Evolutionary conservation across 2,888 invertebrate species (phyloP).

Genomic region (Drosophila crucigera): DNA sequence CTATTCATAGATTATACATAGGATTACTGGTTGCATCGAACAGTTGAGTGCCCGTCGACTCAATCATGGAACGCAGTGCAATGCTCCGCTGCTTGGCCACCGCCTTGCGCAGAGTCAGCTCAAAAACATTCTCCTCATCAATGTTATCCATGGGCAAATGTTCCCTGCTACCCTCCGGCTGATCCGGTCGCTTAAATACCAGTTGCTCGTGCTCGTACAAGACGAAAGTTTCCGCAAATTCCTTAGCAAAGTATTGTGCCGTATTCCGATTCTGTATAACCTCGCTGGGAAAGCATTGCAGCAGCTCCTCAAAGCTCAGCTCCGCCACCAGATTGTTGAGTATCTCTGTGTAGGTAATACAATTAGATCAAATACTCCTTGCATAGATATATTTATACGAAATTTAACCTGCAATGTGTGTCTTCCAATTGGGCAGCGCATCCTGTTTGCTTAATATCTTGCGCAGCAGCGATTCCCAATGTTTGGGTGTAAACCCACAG

Average conservation of each 20-base stretch:
- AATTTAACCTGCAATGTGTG: constrained; percentile 76
- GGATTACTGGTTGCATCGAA: constrained; percentile 85
- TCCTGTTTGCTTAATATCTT: constrained; percentile 83
- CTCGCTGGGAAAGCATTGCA: constrained; percentile 84
- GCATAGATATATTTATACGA: neutral
- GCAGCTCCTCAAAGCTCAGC: constrained; percentile 83
- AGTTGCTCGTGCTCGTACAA: constrained; percentile 72
- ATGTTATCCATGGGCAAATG: constrained; percentile 84
- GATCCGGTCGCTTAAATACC: constrained; percentile 60
- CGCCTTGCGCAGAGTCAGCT: constrained; percentile 83
- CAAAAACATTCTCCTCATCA: constrained; percentile 84
- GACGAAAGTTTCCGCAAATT: constrained; percentile 76
- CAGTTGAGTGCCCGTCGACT: constrained; percentile 87
- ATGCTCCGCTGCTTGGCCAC: constrained; percentile 88
- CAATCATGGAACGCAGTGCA: constrained; percentile 87
- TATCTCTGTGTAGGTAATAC: constrained; percentile 68
- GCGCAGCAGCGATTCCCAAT: constrained; percentile 84
- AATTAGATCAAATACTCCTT: neutral
- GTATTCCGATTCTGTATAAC: constrained; percentile 80
- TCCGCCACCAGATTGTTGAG: constrained; percentile 83
- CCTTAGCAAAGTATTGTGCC: constrained; percentile 74
- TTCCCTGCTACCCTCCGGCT: constrained; percentile 53
- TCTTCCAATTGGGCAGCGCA: constrained; percentile 82
- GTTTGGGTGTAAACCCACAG: constrained; percentile 83
- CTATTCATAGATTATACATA: constrained; percentile 82